Percentiles rank a stretch among this genome's conserved stretches.
Conservation (phyloP, 2,113 vertebrate species). For the Leptodactylus fuscus region DNA sequence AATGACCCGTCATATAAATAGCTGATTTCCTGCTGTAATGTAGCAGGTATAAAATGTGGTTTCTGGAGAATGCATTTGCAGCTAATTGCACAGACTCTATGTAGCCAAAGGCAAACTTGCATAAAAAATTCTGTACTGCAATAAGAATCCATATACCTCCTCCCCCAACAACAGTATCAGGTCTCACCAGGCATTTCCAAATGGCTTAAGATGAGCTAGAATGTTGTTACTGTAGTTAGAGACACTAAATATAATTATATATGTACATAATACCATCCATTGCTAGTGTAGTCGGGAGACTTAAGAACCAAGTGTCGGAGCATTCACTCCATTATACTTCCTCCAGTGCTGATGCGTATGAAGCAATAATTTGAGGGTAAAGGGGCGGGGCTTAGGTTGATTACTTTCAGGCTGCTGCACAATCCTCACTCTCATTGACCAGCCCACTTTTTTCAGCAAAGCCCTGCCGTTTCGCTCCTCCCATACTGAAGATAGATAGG, state of each 20-base stretch:
- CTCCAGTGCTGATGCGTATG: neutral
- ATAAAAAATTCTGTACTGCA: slow-evolving; percentile 26
- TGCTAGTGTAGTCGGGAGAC: neutral
- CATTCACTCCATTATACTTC: neutral
- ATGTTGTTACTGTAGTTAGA: slow-evolving; percentile 25
- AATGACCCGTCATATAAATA: slow-evolving; percentile 21
- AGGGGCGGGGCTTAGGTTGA: neutral
- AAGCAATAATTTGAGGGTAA: neutral
- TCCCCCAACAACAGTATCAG: slow-evolving; percentile 7
- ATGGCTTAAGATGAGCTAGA: neutral
- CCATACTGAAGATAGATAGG: neutral
- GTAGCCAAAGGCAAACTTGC: slow-evolving; percentile 38
- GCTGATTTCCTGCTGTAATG: slow-evolving; percentile 46
- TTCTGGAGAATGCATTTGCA: slow-evolving; percentile 39
- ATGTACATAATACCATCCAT: neutral
- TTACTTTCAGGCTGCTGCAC: neutral
- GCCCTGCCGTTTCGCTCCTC: neutral
- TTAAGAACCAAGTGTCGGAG: too few relatives aligned
- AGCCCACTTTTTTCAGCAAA: neutral
- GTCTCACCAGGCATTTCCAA: slow-evolving; percentile 28
- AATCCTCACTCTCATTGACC: neutral
- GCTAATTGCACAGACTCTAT: slow-evolving; percentile 42
- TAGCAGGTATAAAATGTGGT: slow-evolving; percentile 46
- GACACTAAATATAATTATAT: neutral
- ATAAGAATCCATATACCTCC: slow-evolving; percentile 20